Conservation (phyloP, 2,888 invertebrate genomes). For the Epsilonema sp. region DNA sequence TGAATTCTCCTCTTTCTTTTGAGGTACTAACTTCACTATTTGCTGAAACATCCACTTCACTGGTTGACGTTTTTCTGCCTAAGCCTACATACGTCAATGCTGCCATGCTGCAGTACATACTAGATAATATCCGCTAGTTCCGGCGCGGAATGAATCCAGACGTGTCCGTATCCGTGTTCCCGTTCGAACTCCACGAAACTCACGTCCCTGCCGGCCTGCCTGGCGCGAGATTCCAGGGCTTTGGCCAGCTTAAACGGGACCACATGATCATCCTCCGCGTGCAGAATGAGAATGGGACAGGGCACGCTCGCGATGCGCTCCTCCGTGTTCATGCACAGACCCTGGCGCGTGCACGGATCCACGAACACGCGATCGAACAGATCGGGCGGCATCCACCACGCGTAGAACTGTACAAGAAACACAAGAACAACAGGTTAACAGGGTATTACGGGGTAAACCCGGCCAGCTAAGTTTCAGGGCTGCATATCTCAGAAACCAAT, state of each 20-base stretch:
- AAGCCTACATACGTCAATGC: too few species aligned
- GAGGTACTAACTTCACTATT: too few species aligned
- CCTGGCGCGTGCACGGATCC: conserved; percentile 49
- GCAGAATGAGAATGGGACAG: conserved; percentile 59
- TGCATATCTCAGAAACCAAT: too few species aligned
- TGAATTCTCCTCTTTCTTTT: too few species aligned
- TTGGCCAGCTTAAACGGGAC: conserved; percentile 60
- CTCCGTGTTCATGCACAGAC: conserved; percentile 58
- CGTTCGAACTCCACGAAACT: conserved; percentile 49
- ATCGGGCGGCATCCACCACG: too few species aligned
- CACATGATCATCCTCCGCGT: conserved; percentile 70
- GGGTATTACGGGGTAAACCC: too few species aligned
- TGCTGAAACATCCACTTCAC: too few species aligned
- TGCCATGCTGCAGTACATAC: too few species aligned
- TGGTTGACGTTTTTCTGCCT: too few species aligned
- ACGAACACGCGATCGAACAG: conserved; percentile 54
- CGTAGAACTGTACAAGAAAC: too few species aligned
- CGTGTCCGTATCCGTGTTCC: conserved; percentile 53
- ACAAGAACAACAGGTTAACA: too few species aligned
- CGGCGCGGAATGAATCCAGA: conserved; percentile 56
- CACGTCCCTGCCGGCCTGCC: conserved; percentile 34
- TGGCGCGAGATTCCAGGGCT: conserved; percentile 40
- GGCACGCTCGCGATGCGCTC: conserved; percentile 37
- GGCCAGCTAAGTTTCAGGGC: too few species aligned
- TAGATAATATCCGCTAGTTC: conserved; percentile 48